Base-by-base conservation (phyloP, 2,113 vertebrate genomes). In the Riparia riparia region DNA sequence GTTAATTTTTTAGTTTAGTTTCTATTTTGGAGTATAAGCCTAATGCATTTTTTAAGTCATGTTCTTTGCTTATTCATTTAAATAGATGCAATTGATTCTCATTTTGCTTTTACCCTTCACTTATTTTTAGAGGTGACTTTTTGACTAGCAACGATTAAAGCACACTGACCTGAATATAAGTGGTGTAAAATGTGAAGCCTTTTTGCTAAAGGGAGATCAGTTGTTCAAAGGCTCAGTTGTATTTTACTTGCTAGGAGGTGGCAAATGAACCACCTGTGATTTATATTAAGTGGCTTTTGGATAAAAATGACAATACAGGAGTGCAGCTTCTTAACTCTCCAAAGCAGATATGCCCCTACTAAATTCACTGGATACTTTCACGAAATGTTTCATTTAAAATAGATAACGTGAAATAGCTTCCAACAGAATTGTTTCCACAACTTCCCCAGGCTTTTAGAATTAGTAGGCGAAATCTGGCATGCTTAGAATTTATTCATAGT, bases 381-480 rank as follows among this genome's bases (percentile, higher is more conserved):
- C 1, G 0, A 82, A 82, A 72, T 44, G 49, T 79, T 94, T 85
- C 45, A 45, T 90, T 93, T 93, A 45, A 90, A 90, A 88, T 2
- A 88, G 85, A 56, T 65, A 80, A 86, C 4, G 28, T 76, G 69
- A 90, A 94, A 88, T 63, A 89, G 74, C 64, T 83, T 76, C 82
- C 86, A 80, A 63, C 51, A 47, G 71, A 93, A 95, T 90, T 86
- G 82, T 89, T 90, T 90, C 90, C 68, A 92, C 54, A 95, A 74
- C 47, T 80, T 92, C 74, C 71, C 39, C 3, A 0, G 50, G 76
- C 54, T 83, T 92, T 90, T 77, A 92, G 82, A 88, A 80, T 80
- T 70, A 77, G 90, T 81, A 86, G 92, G 85, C 32, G 0, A 96
- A 93, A 71, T 65, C 90, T 92, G 68, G 72, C 88, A 83, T 54